Base-by-base conservation (phyloP, 2,797 vertebrate genomes). In the Ciconia nigra region DNA sequence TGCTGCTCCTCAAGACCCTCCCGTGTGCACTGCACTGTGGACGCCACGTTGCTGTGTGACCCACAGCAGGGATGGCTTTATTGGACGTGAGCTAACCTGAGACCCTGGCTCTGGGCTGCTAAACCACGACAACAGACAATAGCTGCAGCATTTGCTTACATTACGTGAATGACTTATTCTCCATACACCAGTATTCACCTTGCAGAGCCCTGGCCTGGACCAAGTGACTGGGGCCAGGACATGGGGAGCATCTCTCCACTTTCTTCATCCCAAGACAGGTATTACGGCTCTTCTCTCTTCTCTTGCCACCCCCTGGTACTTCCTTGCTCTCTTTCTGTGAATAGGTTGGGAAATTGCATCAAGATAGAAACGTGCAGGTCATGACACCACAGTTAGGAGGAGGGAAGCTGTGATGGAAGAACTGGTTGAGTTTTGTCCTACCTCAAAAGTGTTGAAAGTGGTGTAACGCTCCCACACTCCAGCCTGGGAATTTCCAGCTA, bases 301-400 rank as follows among this genome's bases (percentile, higher is more conserved):
- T 41, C 49, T 10, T 4, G 16, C 13, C 67, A 11, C 16, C 18
- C 16, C 47, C 17, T 7, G 42, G 57, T 8, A 5, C 14, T n/a
- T 33, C 37, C 29, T 49, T 20, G 9, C 61, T 28, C 52, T 63
- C 11, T 17, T 35, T 18, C 57, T 39, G 47, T 5, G 49, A 14
- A 15, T 3, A 46, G 31, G 13, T 29, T 86, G 77, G 71, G 37
- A 67, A 82, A 37, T 31, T 5, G 39, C 59, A 6, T 11, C 39
- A 4, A 6, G 37, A 8, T 33, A 26, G 55, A 46, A 46, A 39
- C 6, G 7, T 1, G 76, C 76, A 18, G 49, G 31, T 44, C 28
- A 1, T 0, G 7, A 5, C 66, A 8, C 25, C 54, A 3, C 0
- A 1, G 49, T 52, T 18, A 16, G n/a, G 83, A 57, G 62, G 54